phyloP scores from a whole-genome alignment of 2,113 vertebrate genomes.

The Plecturocebus donacophilus region DNA sequence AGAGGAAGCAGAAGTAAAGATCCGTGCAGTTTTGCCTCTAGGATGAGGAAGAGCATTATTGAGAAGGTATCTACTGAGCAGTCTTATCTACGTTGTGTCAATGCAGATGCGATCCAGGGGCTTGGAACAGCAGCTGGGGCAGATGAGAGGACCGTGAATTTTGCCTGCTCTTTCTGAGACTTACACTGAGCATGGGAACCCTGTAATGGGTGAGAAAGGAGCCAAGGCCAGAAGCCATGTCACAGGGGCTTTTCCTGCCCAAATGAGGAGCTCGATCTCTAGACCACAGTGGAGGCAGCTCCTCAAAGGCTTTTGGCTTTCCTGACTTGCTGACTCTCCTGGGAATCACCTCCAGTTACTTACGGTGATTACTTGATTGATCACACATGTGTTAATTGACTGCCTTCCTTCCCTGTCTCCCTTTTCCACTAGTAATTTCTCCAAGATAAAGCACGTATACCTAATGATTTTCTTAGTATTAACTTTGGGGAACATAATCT shows the following conservation, averaged over 20 bases:
- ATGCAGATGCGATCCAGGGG: accelerated
- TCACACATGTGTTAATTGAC: accelerated
- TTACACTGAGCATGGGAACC: accelerated
- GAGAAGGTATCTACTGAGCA: accelerated
- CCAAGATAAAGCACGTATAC: neutral
- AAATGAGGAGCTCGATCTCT: accelerated
- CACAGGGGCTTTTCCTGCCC: accelerated
- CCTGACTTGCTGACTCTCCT: neutral
- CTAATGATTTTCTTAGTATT: neutral
- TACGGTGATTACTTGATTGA: too few species aligned
- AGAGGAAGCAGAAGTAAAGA: too few species aligned
- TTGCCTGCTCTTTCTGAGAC: neutral
- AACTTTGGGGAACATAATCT: neutral
- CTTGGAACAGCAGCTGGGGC: neutral
- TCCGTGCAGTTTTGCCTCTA: neutral
- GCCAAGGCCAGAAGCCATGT: neutral
- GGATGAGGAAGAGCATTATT: accelerated
- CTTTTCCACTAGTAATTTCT: neutral
- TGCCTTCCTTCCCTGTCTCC: neutral
- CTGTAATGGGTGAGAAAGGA: accelerated
- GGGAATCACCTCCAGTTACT: neutral
- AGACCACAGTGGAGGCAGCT: accelerated
- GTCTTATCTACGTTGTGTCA: accelerated
- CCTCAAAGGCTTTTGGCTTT: neutral
- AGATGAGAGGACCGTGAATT: accelerated